phyloP scores from a whole-genome alignment of 2,888 invertebrate species.

The Clunio marinus region DNA sequence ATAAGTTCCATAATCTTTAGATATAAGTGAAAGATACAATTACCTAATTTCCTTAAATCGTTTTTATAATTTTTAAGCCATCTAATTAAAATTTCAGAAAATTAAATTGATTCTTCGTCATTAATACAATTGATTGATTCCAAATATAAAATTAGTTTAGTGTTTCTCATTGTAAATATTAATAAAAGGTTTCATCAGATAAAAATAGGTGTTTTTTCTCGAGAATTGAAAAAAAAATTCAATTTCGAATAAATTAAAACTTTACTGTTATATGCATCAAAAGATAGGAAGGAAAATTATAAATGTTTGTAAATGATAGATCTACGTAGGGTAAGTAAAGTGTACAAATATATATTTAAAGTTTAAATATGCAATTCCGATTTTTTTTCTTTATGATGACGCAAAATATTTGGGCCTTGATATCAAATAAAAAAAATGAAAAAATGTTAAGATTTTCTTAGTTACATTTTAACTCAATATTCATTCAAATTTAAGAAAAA shows the following conservation, averaged over 20 bases:
- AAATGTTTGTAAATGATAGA: constrained; percentile 32
- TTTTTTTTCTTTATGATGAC: constrained; percentile 25
- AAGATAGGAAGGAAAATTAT: too few relatives aligned
- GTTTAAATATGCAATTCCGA: too few relatives aligned
- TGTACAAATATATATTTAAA: not conserved
- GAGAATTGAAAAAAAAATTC: constrained; percentile 25
- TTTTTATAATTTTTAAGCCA: constrained; percentile 31
- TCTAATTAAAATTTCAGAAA: constrained; percentile 22
- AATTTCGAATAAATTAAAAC: constrained; percentile 17
- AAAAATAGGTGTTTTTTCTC: not conserved
- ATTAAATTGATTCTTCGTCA: constrained; percentile 24
- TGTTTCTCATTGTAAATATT: constrained; percentile 34
- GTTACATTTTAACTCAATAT: too few relatives aligned
- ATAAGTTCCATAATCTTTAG: not conserved
- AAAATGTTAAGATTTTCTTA: too few relatives aligned
- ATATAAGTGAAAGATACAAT: not conserved
- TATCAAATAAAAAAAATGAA: too few relatives aligned
- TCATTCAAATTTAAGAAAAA: too few relatives aligned
- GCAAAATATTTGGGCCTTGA: constrained; percentile 3
- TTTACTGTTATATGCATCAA: constrained; percentile 15
- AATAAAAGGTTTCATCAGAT: constrained; percentile 21
- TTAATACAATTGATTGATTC: constrained; percentile 33
- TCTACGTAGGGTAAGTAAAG: not conserved
- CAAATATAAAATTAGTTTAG: constrained; percentile 31
- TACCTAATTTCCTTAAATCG: not conserved